Evolutionary conservation across 2,888 invertebrate genomes (phyloP).

Genomic region (Oegoconia quadripuncta): DNA sequence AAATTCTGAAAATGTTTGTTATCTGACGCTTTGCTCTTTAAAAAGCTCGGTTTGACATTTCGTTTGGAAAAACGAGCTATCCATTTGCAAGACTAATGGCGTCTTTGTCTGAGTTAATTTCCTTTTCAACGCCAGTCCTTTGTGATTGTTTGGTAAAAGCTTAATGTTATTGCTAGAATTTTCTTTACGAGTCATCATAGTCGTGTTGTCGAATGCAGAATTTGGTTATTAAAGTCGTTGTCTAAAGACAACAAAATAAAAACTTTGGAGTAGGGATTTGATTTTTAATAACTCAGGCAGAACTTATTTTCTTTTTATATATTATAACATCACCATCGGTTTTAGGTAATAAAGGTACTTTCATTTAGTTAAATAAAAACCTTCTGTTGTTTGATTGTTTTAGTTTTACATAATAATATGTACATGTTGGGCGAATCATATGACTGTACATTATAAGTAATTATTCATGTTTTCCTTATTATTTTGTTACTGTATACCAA

Average conservation of each 20-base stretch:
- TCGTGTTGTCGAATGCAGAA: too few relatives aligned
- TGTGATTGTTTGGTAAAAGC: neutral
- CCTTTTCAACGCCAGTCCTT: constrained; percentile 14
- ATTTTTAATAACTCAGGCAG: too few relatives aligned
- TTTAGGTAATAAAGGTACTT: too few relatives aligned
- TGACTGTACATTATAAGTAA: too few relatives aligned
- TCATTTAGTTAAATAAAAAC: too few relatives aligned
- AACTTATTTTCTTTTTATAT: neutral
- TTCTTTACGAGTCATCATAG: too few relatives aligned
- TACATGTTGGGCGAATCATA: too few relatives aligned
- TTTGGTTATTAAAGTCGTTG: too few relatives aligned
- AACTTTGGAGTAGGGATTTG: too few relatives aligned
- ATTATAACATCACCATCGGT: neutral
- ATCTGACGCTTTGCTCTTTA: constrained; percentile 12
- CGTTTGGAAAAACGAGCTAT: constrained; percentile 24
- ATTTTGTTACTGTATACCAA: neutral
- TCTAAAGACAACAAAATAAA: too few relatives aligned
- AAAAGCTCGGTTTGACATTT: constrained; percentile 26
- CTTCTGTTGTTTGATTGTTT: too few relatives aligned
- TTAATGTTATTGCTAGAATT: neutral
- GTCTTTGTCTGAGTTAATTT: constrained; percentile 26
- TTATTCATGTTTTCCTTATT: neutral
- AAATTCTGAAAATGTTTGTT: neutral
- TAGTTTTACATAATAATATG: too few relatives aligned
- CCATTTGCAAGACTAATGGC: constrained; percentile 27